Percentiles rank a stretch among this genome's conserved stretches.
These are phyloP conservation scores for Drosophila tristis DNA, from an alignment of 1,140 invertebrate species.

Conservation along the genomic window DNA sequence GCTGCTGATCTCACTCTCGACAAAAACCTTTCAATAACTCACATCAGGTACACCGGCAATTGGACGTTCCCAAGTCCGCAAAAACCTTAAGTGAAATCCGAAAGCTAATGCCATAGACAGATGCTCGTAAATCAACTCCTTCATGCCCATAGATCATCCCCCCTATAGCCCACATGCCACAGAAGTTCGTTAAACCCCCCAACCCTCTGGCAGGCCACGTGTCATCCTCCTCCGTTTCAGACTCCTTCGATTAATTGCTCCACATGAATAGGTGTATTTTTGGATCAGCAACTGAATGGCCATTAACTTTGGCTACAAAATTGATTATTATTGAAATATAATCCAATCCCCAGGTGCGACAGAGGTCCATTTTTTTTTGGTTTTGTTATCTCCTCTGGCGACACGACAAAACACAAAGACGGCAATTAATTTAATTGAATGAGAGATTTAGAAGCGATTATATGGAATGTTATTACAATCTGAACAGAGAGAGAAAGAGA, in stretches of 20 bases:
- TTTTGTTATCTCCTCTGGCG: conserved; percentile 41
- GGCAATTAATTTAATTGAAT: conserved; percentile 75
- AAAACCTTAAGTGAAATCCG: neutral
- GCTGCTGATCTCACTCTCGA: conserved; percentile 23
- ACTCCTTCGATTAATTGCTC: conserved; percentile 19
- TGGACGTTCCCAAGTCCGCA: conserved; percentile 3
- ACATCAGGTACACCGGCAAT: conserved; percentile 19
- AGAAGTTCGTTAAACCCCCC: conserved; percentile 31
- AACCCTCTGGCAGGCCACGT: conserved; percentile 13
- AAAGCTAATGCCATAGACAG: conserved; percentile 1
- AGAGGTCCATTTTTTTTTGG: conserved; percentile 41
- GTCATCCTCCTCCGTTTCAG: conserved; percentile 5
- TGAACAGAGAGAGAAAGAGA: neutral
- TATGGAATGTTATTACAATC: conserved; percentile 20
- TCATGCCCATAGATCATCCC: conserved; percentile 30
- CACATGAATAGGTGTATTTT: conserved; percentile 18
- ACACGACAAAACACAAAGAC: conserved; percentile 41
- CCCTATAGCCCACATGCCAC: neutral
- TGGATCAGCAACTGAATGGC: neutral
- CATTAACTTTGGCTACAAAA: conserved; percentile 37
- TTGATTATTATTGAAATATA: conserved; percentile 42
- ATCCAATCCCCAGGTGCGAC: conserved; percentile 25
- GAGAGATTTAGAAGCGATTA: conserved; percentile 68
- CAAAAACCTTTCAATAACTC: conserved; percentile 11
- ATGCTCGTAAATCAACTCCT: conserved; percentile 34